phyloP scores from a whole-genome alignment of 1,140 invertebrate genomes.

The Polypedilum vanderplanki region DNA sequence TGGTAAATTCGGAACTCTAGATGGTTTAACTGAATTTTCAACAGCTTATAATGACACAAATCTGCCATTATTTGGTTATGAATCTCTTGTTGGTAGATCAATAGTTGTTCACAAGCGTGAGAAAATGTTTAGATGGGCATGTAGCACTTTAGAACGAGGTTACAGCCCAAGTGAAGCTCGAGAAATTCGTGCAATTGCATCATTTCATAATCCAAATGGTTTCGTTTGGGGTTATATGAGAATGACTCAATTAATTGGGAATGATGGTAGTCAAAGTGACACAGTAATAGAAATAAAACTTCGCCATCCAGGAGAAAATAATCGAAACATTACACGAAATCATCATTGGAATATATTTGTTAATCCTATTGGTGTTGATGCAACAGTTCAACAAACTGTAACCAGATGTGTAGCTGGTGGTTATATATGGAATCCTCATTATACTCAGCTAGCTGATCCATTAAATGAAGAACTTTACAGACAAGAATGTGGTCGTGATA shows the following conservation, averaged over 20 bases:
- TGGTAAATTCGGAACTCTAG: constrained; percentile 75
- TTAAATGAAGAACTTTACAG: constrained; percentile 78
- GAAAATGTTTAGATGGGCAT: constrained; percentile 64
- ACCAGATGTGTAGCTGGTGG: constrained; percentile 84
- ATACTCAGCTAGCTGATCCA: constrained; percentile 80
- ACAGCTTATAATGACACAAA: constrained; percentile 72
- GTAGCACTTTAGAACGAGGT: constrained; percentile 75
- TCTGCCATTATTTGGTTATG: constrained; percentile 74
- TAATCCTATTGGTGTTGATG: constrained; percentile 88
- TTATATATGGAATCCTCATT: constrained; percentile 89
- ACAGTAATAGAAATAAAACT: constrained; percentile 84
- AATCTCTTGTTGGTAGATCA: constrained; percentile 65
- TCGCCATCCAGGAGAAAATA: constrained; percentile 71
- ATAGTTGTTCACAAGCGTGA: constrained; percentile 75
- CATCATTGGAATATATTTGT: constrained; percentile 92
- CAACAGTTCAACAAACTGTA: constrained; percentile 66
- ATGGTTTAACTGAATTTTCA: constrained; percentile 51
- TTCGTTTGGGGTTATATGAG: constrained; percentile 80
- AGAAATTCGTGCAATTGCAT: constrained; percentile 80
- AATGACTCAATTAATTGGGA: constrained; percentile 81
- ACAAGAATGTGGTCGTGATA: constrained; percentile 77
- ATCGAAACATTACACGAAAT: constrained; percentile 71
- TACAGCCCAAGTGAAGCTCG: constrained; percentile 77
- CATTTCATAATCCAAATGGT: constrained; percentile 83
- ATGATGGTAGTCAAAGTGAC: constrained; percentile 78